Evolutionary conservation across 2,888 invertebrate species (phyloP).

Genomic region (Nomada hirtipes): DNA sequence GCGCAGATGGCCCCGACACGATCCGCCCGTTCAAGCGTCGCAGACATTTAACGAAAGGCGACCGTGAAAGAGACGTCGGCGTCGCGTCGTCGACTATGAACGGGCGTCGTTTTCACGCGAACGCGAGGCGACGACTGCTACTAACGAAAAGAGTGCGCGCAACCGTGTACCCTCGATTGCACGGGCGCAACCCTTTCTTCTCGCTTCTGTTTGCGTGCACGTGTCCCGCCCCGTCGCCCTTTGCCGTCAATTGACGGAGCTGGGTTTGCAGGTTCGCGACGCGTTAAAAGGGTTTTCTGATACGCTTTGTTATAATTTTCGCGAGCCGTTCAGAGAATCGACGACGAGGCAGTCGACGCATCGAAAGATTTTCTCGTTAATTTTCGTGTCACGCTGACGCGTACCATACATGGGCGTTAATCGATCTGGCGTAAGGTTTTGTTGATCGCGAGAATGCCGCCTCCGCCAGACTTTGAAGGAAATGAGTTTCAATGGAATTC

Average conservation of each 20-base stretch:
- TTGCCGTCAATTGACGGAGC: constrained; percentile 46
- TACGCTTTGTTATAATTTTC: constrained; percentile 47
- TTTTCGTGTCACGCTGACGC: constrained; percentile 11
- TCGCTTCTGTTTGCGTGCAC: background rate
- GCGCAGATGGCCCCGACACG: constrained; percentile 49
- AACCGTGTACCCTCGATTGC: constrained; percentile 39
- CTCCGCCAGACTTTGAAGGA: background rate
- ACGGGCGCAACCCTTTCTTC: constrained; percentile 27
- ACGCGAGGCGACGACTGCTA: constrained; percentile 18
- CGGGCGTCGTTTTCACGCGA: constrained; percentile 44
- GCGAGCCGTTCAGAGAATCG: constrained; percentile 4
- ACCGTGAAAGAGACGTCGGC: constrained; percentile 58
- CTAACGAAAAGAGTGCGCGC: constrained; percentile 58
- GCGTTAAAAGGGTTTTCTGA: constrained; percentile 34
- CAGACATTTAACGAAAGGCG: constrained; percentile 76
- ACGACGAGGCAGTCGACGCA: background rate
- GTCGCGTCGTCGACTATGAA: constrained; percentile 59
- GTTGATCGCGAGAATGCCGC: background rate
- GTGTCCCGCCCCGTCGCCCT: background rate
- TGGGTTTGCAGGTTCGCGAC: background rate
- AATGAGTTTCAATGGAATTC: constrained; percentile 1
- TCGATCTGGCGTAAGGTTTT: constrained; percentile 7
- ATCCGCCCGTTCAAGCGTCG: constrained; percentile 70
- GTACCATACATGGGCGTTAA: background rate
- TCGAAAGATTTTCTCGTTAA: constrained; percentile 24